Percentiles rank a stretch among this genome's conserved stretches.
These are phyloP conservation scores for Aix galericulata DNA, from an alignment of 2,113 vertebrate genomes.

Conservation along the genomic window DNA sequence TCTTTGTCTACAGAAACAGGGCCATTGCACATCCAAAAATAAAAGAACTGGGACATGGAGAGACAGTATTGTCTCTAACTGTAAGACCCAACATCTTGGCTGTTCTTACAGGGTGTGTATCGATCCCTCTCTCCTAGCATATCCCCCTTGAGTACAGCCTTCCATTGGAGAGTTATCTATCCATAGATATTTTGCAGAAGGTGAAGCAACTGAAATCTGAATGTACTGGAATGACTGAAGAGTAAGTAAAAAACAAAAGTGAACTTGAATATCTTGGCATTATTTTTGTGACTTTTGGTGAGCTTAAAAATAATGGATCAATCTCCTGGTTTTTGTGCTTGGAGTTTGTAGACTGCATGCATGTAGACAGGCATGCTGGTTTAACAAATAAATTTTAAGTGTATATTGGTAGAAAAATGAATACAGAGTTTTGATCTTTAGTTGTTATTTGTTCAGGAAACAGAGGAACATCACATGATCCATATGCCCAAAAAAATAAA, in stretches of 20 bases:
- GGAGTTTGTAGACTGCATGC: background rate
- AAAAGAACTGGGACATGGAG: background rate
- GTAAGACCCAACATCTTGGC: background rate
- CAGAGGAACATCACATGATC: background rate
- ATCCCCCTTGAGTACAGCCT: background rate
- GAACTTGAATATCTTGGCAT: background rate
- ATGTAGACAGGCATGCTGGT: background rate
- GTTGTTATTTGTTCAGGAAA: background rate
- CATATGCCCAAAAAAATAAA: background rate
- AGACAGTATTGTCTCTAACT: background rate
- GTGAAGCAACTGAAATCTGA: background rate
- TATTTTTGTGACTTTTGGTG: background rate
- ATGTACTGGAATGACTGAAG: background rate
- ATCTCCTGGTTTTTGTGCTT: background rate
- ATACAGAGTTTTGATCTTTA: background rate
- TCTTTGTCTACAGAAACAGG: background rate
- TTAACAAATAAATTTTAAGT: background rate
- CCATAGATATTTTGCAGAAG: background rate
- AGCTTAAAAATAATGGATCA: background rate
- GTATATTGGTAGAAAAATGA: background rate
- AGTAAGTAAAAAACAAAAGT: background rate
- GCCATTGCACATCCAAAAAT: background rate
- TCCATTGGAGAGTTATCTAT: background rate
- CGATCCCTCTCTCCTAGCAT: background rate
- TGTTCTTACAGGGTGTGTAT: fast-evolving